Percentiles rank a stretch among this genome's conserved stretches.
These are phyloP conservation scores for Orchesellides sinensis DNA, from an alignment of 2,888 invertebrate species.

Conservation along the genomic window DNA sequence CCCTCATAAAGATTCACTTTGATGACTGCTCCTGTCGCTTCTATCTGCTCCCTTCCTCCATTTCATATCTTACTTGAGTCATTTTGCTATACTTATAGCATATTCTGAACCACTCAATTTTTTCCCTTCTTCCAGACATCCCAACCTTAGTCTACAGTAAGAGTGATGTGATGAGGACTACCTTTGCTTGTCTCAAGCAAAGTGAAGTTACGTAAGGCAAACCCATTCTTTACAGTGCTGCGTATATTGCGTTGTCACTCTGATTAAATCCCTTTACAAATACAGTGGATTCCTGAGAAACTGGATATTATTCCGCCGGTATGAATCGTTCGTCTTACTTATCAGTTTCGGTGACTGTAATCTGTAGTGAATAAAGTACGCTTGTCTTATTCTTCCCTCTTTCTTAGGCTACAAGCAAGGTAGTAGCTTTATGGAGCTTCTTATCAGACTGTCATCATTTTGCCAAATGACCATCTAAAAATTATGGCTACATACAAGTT, in stretches of 20 bases:
- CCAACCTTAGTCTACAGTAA: too few relatives aligned
- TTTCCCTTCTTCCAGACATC: too few relatives aligned
- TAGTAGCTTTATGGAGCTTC: too few relatives aligned
- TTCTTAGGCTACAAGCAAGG: background rate
- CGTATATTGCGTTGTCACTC: background rate
- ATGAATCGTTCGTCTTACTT: background rate
- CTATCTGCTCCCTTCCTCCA: conserved; percentile 47
- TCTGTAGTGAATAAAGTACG: conserved; percentile 1
- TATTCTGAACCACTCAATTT: too few relatives aligned
- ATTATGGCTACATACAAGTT: conserved; percentile 26
- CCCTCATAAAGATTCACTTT: conserved; percentile 74
- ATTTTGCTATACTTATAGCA: too few relatives aligned
- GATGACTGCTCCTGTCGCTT: conserved; percentile 67
- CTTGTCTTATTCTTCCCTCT: background rate
- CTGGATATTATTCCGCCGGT: background rate
- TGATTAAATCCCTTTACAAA: background rate
- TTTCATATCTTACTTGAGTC: conserved; percentile 36
- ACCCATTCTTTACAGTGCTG: background rate
- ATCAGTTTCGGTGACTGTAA: background rate
- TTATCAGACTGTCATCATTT: conserved; percentile 36
- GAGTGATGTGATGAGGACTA: conserved; percentile 34
- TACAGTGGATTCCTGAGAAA: too few relatives aligned
- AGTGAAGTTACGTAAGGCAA: conserved; percentile 15
- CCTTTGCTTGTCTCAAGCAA: conserved; percentile 31
- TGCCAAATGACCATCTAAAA: conserved; percentile 36